These are phyloP conservation scores for Plotosus lineatus DNA, from an alignment of 2,113 vertebrate genomes.

Conservation along the genomic window DNA sequence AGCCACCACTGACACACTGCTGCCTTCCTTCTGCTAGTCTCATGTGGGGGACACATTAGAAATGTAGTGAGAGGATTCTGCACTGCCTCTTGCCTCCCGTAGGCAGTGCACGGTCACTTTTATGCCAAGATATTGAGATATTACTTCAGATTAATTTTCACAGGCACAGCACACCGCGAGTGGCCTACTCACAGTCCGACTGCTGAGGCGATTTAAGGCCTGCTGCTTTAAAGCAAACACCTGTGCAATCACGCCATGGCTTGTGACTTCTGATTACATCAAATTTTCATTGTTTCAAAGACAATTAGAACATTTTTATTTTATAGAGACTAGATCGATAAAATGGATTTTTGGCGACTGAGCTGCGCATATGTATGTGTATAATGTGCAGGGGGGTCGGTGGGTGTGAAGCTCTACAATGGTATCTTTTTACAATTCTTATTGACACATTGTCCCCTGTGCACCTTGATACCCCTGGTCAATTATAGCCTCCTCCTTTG, in stretches of 20 bases:
- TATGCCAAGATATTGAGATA: slow-evolving; percentile 45
- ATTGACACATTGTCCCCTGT: slow-evolving; percentile 36
- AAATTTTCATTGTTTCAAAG: not conserved
- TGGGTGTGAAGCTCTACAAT: not conserved
- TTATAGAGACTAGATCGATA: not conserved
- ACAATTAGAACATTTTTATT: no score
- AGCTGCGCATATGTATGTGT: no score
- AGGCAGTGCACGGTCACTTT: slow-evolving; percentile 38
- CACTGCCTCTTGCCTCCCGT: slow-evolving; percentile 6
- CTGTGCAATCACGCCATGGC: slow-evolving; percentile 10
- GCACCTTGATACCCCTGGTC: not conserved
- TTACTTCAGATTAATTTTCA: slow-evolving; percentile 46
- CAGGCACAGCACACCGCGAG: not conserved
- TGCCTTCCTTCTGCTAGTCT: slow-evolving; percentile 41
- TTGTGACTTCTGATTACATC: not conserved
- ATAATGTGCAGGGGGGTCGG: not conserved
- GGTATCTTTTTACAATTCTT: slow-evolving; percentile 23
- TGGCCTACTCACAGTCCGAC: slow-evolving; percentile 25
- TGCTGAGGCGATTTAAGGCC: slow-evolving; percentile 33
- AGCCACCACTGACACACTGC: slow-evolving; percentile 35
- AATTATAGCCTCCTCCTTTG: slow-evolving; percentile 34
- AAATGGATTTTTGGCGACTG: not conserved
- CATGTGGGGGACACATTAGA: slow-evolving; percentile 51
- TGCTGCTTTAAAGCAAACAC: slow-evolving; percentile 10
- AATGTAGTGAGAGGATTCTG: slow-evolving; percentile 39